These are phyloP conservation scores for Piscicola geometra DNA, from an alignment of 2,888 invertebrate species.

Conservation along the genomic window DNA sequence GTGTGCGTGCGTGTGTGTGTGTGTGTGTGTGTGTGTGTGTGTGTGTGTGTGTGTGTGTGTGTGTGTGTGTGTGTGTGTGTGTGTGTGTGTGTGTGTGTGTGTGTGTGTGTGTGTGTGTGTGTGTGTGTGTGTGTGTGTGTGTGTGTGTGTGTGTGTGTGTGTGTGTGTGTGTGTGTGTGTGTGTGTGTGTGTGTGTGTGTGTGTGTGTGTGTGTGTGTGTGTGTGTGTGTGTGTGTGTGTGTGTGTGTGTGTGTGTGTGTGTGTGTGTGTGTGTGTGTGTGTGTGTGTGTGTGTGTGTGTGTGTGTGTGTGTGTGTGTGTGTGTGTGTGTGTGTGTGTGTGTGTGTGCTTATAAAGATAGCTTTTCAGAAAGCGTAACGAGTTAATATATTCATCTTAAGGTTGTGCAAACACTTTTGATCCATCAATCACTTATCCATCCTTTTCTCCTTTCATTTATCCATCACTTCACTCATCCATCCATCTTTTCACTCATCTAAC, in stretches of 20 bases:
- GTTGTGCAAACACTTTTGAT: too few species aligned
- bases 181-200: conserved; percentile 4
- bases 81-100: conserved; percentile 29
- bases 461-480: too few species aligned
- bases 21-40: conserved; percentile 28
- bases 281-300: conserved; percentile 17
- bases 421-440: too few species aligned
- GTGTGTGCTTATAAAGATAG: background rate
- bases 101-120: conserved; percentile 31
- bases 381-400: too few species aligned
- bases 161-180: conserved; percentile 23
- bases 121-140: conserved; percentile 30
- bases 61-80: conserved; percentile 30
- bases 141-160: conserved; percentile 30
- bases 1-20: conserved; percentile 19
- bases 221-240: conserved; percentile 9
- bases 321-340: conserved; percentile 24
- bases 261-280: conserved; percentile 22
- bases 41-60: conserved; percentile 30
- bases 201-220: conserved; percentile 8
- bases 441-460: too few species aligned
- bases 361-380: too few species aligned
- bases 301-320: conserved; percentile 19
- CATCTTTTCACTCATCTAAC: too few species aligned
- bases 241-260: conserved; percentile 12